phyloP scores from a whole-genome alignment of 2,797 vertebrate species.

The Acrocephalus scirpaceus region DNA sequence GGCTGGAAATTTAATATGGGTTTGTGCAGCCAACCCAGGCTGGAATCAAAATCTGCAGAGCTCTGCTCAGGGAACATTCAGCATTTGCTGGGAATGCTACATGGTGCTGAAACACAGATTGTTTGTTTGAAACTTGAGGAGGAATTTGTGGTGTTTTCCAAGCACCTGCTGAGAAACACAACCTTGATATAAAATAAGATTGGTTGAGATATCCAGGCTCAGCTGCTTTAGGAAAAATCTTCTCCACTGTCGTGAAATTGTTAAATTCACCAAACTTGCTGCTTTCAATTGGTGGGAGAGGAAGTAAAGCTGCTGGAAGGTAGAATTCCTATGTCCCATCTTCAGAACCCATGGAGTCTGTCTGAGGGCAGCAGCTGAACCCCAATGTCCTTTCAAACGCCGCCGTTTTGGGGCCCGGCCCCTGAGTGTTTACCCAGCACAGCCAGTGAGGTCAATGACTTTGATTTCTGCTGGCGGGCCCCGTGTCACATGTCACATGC shows the following conservation, averaged over 20 bases:
- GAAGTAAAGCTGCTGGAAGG: not conserved
- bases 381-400: not conserved
- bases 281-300: not conserved
- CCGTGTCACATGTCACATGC: not conserved
- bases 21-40: not conserved
- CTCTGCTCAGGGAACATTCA: not conserved
- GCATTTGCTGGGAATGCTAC: not conserved
- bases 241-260: rapidly evolving
- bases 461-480: not conserved
- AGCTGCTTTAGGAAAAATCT: not conserved
- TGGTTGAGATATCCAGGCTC: not conserved
- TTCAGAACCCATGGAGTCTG: not conserved
- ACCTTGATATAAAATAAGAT: not conserved
- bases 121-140: not conserved
- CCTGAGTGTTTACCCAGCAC: not conserved
- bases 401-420: rapidly evolving
- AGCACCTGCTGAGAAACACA: not conserved
- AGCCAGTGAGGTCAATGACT: not conserved
- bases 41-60: not conserved
- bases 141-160: not conserved
- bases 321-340: rapidly evolving
- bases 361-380: not conserved
- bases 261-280: not conserved
- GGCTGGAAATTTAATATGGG: not conserved
- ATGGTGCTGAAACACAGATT: not conserved